Percentiles rank a stretch among this genome's conserved stretches.
Conservation (phyloP, 2,888 invertebrate species). For the Ectropis crepuscularia region DNA sequence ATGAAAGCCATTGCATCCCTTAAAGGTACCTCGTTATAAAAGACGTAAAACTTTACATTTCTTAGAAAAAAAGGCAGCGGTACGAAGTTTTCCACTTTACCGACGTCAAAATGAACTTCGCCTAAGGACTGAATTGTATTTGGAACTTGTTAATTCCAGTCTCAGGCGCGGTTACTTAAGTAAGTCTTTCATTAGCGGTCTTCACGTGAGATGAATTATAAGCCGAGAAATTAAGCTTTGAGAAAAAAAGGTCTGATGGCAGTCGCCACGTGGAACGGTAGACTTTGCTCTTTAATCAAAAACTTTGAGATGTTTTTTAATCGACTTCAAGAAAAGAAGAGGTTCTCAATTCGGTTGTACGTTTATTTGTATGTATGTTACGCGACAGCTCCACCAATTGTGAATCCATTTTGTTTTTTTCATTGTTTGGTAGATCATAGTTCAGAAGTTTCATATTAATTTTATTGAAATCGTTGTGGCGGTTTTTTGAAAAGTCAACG, state of each 20-base stretch:
- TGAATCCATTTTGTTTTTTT: too few species aligned
- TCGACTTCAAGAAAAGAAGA: not conserved
- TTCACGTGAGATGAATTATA: constrained; percentile 78
- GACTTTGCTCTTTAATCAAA: constrained; percentile 24
- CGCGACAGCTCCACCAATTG: too few species aligned
- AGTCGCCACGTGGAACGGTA: constrained; percentile 14
- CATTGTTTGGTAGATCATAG: too few species aligned
- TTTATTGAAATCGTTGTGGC: too few species aligned
- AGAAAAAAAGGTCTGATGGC: constrained; percentile 31
- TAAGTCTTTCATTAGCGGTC: constrained; percentile 81
- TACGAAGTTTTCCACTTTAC: constrained; percentile 77
- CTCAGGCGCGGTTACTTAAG: constrained; percentile 76
- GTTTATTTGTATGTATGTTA: too few species aligned
- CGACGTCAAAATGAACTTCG: constrained; percentile 77
- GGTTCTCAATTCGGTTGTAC: not conserved
- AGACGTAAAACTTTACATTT: constrained; percentile 70
- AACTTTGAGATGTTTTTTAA: constrained; percentile 18
- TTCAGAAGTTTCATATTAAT: too few species aligned
- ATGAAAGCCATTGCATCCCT: constrained; percentile 51
- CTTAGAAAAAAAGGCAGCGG: constrained; percentile 63
- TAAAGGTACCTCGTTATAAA: constrained; percentile 62
- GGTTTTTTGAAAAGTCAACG: too few species aligned
- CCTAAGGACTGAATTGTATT: constrained; percentile 80
- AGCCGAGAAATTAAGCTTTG: constrained; percentile 61
- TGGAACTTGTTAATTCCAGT: constrained; percentile 80